Evolutionary conservation across 2,113 vertebrate species (phyloP).

Genomic region (Mesoclemmys tuberculata): DNA sequence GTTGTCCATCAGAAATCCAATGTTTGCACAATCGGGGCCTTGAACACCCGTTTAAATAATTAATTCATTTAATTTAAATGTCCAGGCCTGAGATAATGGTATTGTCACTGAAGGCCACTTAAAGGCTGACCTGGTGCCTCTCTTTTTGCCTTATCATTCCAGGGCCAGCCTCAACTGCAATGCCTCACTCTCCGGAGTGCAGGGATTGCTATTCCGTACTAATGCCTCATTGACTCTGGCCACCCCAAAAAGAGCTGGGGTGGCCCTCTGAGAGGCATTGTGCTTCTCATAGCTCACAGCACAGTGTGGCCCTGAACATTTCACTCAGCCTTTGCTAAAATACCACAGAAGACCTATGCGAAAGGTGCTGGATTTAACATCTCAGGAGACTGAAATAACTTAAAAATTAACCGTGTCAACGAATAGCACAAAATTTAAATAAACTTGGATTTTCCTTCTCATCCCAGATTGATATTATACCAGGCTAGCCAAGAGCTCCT

Average conservation of each 20-base stretch:
- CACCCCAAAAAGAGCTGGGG: not conserved
- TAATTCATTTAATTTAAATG: not conserved
- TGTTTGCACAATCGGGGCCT: not conserved
- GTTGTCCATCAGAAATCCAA: conserved; percentile 14
- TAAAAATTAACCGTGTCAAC: not conserved
- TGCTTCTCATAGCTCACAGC: not conserved
- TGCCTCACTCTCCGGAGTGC: not conserved
- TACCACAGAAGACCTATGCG: not conserved
- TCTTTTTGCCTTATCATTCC: conserved; percentile 45
- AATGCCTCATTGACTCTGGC: not conserved
- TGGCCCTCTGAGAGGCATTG: fast-evolving
- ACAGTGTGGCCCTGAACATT: not conserved
- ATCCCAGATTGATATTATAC: not conserved
- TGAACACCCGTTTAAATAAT: not conserved
- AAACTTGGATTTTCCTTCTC: not conserved
- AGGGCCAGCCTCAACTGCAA: not conserved
- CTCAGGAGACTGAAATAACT: not conserved
- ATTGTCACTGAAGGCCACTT: conserved; percentile 32
- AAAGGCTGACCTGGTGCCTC: not conserved
- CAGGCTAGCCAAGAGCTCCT: not conserved
- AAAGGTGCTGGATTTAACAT: not conserved
- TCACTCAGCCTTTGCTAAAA: not conserved
- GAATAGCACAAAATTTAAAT: fast-evolving
- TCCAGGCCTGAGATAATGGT: conserved; percentile 32
- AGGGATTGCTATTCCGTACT: not conserved